Evolutionary conservation across 2,888 invertebrate species (phyloP).

Genomic region (Phaedon cochleariae): DNA sequence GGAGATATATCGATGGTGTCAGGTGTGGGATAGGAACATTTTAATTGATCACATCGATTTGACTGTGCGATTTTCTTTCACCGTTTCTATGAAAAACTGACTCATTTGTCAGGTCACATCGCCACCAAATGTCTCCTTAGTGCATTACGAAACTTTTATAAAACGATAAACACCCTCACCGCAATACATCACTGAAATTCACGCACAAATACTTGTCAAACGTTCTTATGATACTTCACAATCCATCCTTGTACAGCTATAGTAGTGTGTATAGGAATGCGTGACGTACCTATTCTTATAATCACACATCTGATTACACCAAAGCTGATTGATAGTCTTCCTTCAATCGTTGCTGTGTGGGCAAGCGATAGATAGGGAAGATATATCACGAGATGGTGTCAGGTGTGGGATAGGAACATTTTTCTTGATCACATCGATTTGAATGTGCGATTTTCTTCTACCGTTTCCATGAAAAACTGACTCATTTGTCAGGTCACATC

Average conservation of each 20-base stretch:
- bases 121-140: background rate
- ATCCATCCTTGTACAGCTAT: constrained; percentile 10
- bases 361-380: background rate
- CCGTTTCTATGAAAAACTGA: too few species aligned
- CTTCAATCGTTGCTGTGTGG: background rate
- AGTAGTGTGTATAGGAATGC: constrained; percentile 40
- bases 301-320: constrained; percentile 57
- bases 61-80: too few species aligned
- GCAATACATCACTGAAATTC: constrained; percentile 32
- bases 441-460: too few species aligned
- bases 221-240: constrained; percentile 27
- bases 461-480: too few species aligned
- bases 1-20: background rate
- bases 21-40: too few species aligned
- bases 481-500: background rate
- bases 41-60: too few species aligned
- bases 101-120: background rate
- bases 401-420: too few species aligned
- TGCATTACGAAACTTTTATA: background rate
- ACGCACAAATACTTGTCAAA: constrained; percentile 44
- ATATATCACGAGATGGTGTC: background rate
- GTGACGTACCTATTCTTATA: constrained; percentile 52
- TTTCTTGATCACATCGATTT: too few species aligned
- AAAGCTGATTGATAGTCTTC: constrained; percentile 55
- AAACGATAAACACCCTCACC: background rate